These are phyloP conservation scores for Arion vulgaris DNA, from an alignment of 1,140 invertebrate genomes.

Conservation along the genomic window DNA sequence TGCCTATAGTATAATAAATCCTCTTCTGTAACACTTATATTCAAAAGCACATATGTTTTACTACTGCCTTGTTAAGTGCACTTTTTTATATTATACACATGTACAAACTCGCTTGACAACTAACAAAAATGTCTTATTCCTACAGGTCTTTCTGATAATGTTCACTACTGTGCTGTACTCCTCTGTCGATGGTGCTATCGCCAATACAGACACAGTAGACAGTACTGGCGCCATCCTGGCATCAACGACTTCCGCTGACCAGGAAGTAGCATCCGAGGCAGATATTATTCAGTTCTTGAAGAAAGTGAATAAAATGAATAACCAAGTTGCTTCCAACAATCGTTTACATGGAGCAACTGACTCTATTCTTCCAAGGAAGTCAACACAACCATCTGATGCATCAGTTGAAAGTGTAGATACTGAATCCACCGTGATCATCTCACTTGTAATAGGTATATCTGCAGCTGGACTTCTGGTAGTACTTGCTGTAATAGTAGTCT, in stretches of 20 bases:
- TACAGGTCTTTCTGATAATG: not conserved
- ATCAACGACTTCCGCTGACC: not conserved
- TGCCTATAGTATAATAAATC: too few species aligned
- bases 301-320: not conserved
- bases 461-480: slow-evolving; percentile 7
- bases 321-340: not conserved
- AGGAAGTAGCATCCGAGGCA: not conserved
- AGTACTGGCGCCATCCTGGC: not conserved
- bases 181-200: not conserved
- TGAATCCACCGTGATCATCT: not conserved
- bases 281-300: not conserved
- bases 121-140: not conserved
- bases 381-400: not conserved
- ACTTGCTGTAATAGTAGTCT: not conserved
- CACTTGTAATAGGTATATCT: not conserved
- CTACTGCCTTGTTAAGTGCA: too few species aligned
- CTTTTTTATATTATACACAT: too few species aligned
- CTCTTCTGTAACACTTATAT: too few species aligned
- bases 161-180: not conserved
- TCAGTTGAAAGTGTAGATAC: not conserved
- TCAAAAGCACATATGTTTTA: too few species aligned
- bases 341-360: not conserved
- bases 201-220: too few species aligned
- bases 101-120: too few species aligned
- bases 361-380: not conserved